phyloP scores from a whole-genome alignment of 2,888 invertebrate genomes.

The Penaeus monodon region DNA sequence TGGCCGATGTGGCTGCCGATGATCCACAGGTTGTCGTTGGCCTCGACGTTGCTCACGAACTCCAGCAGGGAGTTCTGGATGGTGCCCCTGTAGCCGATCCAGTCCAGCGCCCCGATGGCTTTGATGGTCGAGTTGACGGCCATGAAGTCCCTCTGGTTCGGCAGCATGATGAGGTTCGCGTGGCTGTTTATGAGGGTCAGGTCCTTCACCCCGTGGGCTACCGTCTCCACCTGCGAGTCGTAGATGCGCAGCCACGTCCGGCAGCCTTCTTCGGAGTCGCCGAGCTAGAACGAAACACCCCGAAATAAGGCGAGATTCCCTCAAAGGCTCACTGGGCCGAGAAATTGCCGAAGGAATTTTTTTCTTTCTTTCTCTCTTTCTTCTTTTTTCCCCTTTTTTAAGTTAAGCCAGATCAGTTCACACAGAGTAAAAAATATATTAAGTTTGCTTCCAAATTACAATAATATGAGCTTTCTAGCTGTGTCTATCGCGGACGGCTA shows the following conservation, averaged over 20 bases:
- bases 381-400: too few relatives aligned
- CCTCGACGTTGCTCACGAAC: slow-evolving; percentile 26
- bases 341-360: too few relatives aligned
- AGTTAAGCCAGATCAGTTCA: too few relatives aligned
- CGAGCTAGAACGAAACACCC: neutral
- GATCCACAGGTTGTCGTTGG: slow-evolving; percentile 38
- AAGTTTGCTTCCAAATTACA: too few relatives aligned
- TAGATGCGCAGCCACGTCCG: slow-evolving; percentile 54
- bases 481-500: too few relatives aligned
- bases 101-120: slow-evolving; percentile 35
- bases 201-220: slow-evolving; percentile 50
- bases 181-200: slow-evolving; percentile 36
- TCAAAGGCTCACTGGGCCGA: too few relatives aligned
- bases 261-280: neutral
- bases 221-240: slow-evolving; percentile 33
- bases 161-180: slow-evolving; percentile 35
- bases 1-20: slow-evolving; percentile 31
- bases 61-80: slow-evolving; percentile 39
- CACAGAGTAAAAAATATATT: too few relatives aligned
- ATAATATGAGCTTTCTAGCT: too few relatives aligned
- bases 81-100: slow-evolving; percentile 45
- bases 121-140: slow-evolving; percentile 56
- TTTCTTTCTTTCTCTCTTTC: too few relatives aligned
- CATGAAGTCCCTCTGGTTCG: slow-evolving; percentile 50
- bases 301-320: neutral